Conservation (phyloP, 1,140 invertebrate species). For the Stegodyphus mimosarum region DNA sequence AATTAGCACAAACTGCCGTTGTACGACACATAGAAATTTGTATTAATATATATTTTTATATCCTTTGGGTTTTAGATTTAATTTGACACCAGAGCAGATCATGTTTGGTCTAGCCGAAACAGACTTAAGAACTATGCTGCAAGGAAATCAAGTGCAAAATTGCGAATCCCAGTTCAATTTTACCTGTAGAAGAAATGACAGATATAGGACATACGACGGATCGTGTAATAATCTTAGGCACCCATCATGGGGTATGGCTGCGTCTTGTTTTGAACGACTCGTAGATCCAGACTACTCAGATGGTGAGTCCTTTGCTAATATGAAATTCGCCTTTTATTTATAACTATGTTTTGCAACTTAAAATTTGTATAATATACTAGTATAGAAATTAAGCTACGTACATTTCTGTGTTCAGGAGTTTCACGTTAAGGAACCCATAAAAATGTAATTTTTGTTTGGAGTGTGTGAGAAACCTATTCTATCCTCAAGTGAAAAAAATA, state of each 20-base stretch:
- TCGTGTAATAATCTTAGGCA: constrained; percentile 92
- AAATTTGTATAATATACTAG: no score
- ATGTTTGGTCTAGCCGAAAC: constrained; percentile 15
- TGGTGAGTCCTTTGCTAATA: constrained; percentile 64
- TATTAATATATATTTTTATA: neutral
- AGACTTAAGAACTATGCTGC: constrained; percentile 20
- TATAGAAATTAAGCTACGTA: no score
- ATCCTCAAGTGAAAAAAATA: no score
- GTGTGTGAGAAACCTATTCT: no score
- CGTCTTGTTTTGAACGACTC: constrained; percentile 76
- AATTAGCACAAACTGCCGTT: no score
- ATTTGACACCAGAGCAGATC: constrained; percentile 52
- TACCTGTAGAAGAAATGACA: neutral
- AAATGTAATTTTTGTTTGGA: no score
- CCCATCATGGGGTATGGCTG: constrained; percentile 88
- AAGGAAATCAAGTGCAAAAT: constrained; percentile 18
- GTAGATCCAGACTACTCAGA: constrained; percentile 70
- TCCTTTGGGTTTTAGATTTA: constrained; percentile 22
- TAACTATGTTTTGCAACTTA: no score
- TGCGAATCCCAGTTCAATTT: constrained; percentile 47
- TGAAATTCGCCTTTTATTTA: neutral
- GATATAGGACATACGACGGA: constrained; percentile 80
- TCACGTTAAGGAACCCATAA: no score
- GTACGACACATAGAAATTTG: neutral
- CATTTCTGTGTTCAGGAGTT: no score